Evolutionary conservation across 2,113 vertebrate genomes (phyloP).

Genomic region (Psittacus erithacus): DNA sequence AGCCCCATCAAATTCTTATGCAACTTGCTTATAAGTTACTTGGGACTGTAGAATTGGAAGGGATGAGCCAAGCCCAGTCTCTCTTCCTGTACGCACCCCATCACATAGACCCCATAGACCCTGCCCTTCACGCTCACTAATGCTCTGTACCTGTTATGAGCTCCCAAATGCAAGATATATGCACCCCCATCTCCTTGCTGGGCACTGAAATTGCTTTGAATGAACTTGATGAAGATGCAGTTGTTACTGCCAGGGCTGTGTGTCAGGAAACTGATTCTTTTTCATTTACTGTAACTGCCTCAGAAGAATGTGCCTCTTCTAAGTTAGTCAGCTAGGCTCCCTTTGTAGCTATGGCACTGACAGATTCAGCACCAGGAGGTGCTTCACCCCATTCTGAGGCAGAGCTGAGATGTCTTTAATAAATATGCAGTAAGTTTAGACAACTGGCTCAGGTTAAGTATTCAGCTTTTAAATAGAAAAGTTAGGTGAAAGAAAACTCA

Average conservation of each 20-base stretch:
- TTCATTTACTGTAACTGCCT: not conserved
- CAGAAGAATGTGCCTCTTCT: not conserved
- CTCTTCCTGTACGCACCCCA: not conserved
- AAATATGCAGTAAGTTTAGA: not conserved
- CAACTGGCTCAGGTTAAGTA: not conserved
- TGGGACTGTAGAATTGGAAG: not conserved
- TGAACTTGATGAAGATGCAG: not conserved
- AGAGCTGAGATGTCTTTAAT: not conserved
- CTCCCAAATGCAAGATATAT: not conserved
- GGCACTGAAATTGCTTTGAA: not conserved
- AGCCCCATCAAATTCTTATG: not conserved
- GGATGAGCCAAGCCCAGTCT: not conserved
- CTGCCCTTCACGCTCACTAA: not conserved
- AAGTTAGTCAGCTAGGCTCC: not conserved
- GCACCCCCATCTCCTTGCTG: not conserved
- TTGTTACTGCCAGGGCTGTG: not conserved
- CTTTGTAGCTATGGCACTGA: not conserved
- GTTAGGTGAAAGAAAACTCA: constrained; percentile 18
- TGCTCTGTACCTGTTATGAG: not conserved
- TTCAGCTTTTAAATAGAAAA: not conserved
- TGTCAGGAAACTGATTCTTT: not conserved
- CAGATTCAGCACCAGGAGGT: not conserved
- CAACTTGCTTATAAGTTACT: not conserved
- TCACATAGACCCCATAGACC: not conserved
- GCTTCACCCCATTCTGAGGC: not conserved